These are phyloP conservation scores for Oikopleura dioica DNA, from an alignment of 23 tunicate species.

Conservation along the genomic window DNA sequence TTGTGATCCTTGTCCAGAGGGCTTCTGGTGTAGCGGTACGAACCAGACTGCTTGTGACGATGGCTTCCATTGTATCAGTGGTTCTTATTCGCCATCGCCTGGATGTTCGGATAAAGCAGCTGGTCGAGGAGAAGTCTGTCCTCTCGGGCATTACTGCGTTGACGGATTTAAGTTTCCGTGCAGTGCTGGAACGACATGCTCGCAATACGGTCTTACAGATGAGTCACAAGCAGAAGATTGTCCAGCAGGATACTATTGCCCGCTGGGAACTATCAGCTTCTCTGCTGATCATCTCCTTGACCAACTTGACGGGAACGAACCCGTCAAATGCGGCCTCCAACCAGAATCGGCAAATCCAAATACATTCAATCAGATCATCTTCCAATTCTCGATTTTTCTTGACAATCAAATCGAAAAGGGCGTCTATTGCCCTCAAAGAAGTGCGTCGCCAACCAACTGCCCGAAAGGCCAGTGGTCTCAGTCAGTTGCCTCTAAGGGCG, in stretches of 20 bases:
- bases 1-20: not conserved
- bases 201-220: no score
- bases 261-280: no score
- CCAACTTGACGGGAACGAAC: no score
- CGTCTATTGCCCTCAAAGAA: not conserved
- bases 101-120: not conserved
- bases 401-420: not conserved
- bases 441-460: not conserved
- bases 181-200: not conserved
- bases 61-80: not conserved
- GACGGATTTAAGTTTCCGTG: not conserved
- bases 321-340: no score
- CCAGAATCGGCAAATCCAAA: no score
- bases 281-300: no score
- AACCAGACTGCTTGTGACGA: not conserved
- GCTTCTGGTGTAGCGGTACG: not conserved
- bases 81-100: not conserved
- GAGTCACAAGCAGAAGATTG: no score
- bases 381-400: no score
- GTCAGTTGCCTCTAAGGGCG: not conserved
- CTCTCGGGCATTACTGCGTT: not conserved
- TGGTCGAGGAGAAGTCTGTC: not conserved
- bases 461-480: not conserved
- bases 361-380: no score
- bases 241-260: no score